Percentiles rank a stretch among this genome's conserved stretches.
Evolutionary conservation across 2,113 vertebrate species (phyloP).

Genomic region (Sylvietta virens): DNA sequence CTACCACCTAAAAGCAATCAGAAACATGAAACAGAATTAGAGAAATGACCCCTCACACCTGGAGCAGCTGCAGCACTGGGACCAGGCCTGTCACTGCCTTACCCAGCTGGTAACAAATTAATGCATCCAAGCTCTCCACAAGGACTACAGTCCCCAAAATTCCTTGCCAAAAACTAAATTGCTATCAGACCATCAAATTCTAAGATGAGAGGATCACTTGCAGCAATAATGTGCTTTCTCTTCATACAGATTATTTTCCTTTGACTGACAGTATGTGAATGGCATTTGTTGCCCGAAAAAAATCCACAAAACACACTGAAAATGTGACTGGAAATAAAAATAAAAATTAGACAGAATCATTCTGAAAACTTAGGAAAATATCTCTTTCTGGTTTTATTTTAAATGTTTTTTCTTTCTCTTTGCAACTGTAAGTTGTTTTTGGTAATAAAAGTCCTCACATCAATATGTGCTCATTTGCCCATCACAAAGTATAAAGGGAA

Average conservation of each 20-base stretch:
- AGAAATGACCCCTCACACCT: not conserved
- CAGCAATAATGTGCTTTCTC: not conserved
- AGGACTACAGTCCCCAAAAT: not conserved
- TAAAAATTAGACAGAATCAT: not conserved
- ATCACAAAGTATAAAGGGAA: not conserved
- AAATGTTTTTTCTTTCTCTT: not conserved
- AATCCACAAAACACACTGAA: not conserved
- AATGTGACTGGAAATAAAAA: not conserved
- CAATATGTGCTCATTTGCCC: not conserved
- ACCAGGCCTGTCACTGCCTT: not conserved
- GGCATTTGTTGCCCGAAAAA: not conserved
- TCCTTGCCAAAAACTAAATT: not conserved
- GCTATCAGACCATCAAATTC: not conserved
- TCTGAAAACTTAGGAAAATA: not conserved
- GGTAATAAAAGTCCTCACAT: not conserved
- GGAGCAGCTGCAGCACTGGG: not conserved
- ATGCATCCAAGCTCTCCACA: not conserved
- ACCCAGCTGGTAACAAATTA: not conserved
- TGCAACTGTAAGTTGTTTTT: not conserved
- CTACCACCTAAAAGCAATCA: not conserved
- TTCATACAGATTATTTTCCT: not conserved
- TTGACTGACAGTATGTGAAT: not conserved
- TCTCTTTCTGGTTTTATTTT: fast-evolving
- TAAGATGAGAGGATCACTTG: not conserved
- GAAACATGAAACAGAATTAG: not conserved